Evolutionary conservation across 2,888 invertebrate species (phyloP).

Genomic region (Calliopum simillimum): DNA sequence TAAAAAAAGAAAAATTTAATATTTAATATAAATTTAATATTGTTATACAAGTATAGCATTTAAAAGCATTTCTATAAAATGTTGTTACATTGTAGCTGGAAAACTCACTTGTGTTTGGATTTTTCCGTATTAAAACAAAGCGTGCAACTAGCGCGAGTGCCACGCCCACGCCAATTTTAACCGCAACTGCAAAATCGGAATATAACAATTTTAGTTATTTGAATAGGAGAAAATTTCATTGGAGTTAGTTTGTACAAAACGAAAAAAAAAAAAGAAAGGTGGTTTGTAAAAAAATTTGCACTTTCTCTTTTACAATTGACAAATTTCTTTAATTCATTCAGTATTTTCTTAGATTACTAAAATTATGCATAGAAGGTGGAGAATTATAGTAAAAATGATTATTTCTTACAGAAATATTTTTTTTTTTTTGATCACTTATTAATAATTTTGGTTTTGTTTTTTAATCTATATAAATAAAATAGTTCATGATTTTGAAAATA

Average conservation of each 20-base stretch:
- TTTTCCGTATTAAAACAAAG: slow-evolving; percentile 83
- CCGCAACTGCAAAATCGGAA: slow-evolving; percentile 81
- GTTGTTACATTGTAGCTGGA: slow-evolving; percentile 29
- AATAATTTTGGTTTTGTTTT: background rate
- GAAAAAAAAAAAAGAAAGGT: slow-evolving; percentile 40
- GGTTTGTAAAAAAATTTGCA: slow-evolving; percentile 58
- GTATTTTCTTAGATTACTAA: background rate
- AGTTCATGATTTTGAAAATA: no score
- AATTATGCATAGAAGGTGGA: slow-evolving; percentile 43
- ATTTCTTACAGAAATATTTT: background rate
- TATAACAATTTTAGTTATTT: background rate
- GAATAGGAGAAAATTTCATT: slow-evolving; percentile 20
- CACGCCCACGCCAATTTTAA: slow-evolving; percentile 87
- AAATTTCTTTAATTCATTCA: background rate
- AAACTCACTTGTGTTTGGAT: slow-evolving; percentile 69
- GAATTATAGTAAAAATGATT: slow-evolving; percentile 24
- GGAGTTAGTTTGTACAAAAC: slow-evolving; percentile 48
- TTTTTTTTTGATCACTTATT: background rate
- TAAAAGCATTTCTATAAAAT: slow-evolving; percentile 36
- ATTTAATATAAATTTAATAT: no score
- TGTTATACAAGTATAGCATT: slow-evolving; percentile 31
- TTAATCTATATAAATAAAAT: no score
- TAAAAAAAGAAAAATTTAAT: slow-evolving; percentile 16
- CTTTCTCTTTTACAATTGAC: slow-evolving; percentile 52
- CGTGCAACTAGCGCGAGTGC: slow-evolving; percentile 87